Conservation (phyloP, 2,797 vertebrate species). For the Propithecus deckenii region DNA sequence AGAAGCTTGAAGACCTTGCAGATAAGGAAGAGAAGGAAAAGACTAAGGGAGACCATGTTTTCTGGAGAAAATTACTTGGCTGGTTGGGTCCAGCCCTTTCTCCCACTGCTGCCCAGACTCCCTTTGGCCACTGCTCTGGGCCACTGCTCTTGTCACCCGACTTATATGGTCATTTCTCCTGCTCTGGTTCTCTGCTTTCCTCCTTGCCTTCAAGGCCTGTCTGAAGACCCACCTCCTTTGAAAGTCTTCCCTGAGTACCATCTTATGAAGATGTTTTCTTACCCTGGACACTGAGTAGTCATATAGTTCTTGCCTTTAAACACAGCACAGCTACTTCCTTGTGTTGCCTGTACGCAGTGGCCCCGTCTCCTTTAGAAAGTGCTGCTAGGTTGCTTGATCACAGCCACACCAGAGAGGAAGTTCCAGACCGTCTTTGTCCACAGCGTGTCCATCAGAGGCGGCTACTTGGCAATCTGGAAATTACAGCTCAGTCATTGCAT, state of each 20-base stretch:
- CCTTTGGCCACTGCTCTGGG: not conserved
- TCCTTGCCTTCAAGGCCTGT: not conserved
- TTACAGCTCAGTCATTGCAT: not conserved
- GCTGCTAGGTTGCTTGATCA: not conserved
- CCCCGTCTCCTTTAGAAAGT: not conserved
- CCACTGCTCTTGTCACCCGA: not conserved
- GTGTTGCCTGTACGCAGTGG: accelerated
- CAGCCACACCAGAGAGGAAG: not conserved
- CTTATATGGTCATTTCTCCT: not conserved
- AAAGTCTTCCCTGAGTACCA: not conserved
- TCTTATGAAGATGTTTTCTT: not conserved
- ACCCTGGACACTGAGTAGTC: not conserved
- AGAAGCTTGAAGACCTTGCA: not conserved
- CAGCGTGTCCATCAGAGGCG: not conserved
- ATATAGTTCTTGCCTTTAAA: not conserved
- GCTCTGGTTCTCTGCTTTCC: not conserved
- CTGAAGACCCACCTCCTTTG: not conserved
- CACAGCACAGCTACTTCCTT: not conserved
- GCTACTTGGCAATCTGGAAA: not conserved
- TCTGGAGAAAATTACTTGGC: not conserved
- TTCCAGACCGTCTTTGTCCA: not conserved
- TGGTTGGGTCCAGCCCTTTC: not conserved
- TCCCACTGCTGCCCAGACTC: not conserved
- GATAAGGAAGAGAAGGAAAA: not conserved
- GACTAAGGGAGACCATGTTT: not conserved